Evolutionary conservation across 1,140 invertebrate species (phyloP).

Genomic region (Caenorhabditis briggsae): DNA sequence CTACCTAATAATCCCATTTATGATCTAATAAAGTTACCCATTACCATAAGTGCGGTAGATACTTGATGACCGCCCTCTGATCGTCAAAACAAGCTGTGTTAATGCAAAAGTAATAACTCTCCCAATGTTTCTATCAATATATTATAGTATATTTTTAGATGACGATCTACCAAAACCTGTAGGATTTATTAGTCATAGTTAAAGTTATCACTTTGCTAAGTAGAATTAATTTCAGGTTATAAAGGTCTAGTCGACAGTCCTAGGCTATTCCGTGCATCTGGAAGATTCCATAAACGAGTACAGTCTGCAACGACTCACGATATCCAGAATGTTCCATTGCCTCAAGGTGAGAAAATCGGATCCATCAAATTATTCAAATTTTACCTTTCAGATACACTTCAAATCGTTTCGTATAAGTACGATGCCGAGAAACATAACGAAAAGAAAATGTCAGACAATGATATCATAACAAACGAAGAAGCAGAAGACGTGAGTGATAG

Average conservation of each 20-base stretch:
- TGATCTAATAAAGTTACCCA: background rate
- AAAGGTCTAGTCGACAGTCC: constrained; percentile 40
- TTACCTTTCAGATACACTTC: constrained; percentile 10
- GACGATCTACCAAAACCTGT: background rate
- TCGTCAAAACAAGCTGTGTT: constrained; percentile 32
- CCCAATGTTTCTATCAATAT: background rate
- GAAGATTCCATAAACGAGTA: constrained; percentile 39
- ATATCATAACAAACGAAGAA: constrained; percentile 43
- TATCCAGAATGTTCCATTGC: constrained; percentile 30
- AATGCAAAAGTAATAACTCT: constrained; percentile 22
- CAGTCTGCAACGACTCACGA: constrained; percentile 29
- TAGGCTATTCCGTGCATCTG: constrained; percentile 13
- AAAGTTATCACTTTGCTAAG: too few species aligned
- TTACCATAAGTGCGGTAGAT: constrained; percentile 15
- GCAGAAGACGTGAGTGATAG: constrained; percentile 31
- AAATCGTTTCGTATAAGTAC: constrained; percentile 36
- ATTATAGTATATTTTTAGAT: background rate
- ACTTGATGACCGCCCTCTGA: constrained; percentile 24
- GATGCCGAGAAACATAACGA: constrained; percentile 38
- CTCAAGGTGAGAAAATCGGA: constrained; percentile 2
- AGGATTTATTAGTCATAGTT: background rate
- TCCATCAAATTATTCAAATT: background rate
- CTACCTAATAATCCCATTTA: background rate
- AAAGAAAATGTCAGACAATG: constrained; percentile 45
- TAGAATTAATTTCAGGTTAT: background rate